A percentile compares a stretch with the other conserved stretches of the same genome.
These are phyloP conservation scores for Phoebastria nigripes DNA, from an alignment of 2,797 vertebrate species.

Conservation along the genomic window DNA sequence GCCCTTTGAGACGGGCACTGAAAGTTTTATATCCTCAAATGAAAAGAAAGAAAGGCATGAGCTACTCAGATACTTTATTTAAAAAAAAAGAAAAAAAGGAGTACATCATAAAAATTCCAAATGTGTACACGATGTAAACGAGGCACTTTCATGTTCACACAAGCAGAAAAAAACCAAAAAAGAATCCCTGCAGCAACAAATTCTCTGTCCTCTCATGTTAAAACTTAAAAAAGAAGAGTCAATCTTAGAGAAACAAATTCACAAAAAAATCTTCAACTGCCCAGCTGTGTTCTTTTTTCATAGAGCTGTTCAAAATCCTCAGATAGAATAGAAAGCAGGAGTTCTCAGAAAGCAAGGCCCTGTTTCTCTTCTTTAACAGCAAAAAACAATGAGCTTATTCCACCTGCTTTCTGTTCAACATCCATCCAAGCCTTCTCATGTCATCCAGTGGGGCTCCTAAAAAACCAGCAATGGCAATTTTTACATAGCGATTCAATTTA, in stretches of 20 bases:
- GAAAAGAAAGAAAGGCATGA: not conserved
- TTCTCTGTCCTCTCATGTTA: not conserved
- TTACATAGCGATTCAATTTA: not conserved
- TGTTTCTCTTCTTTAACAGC: not conserved
- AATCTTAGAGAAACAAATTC: not conserved
- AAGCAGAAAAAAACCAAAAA: not conserved
- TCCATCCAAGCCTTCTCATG: not conserved
- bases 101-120: not conserved
- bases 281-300: not conserved
- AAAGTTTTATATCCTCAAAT: not conserved
- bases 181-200: not conserved
- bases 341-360: not conserved
- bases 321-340: not conserved
- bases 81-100: not conserved
- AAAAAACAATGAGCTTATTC: not conserved
- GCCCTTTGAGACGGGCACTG: not conserved
- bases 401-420: not conserved
- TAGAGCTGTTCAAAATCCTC: not conserved
- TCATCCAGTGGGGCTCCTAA: fast-evolving
- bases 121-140: not conserved
- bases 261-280: not conserved
- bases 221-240: not conserved
- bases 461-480: not conserved
- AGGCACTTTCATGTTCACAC: not conserved
- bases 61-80: not conserved